Evolutionary conservation across 92 coral and sea anemone species (phyloP), one percentile per base, ranked within the genome.

Genomic region (Micromussa lordhowensis): DNA sequence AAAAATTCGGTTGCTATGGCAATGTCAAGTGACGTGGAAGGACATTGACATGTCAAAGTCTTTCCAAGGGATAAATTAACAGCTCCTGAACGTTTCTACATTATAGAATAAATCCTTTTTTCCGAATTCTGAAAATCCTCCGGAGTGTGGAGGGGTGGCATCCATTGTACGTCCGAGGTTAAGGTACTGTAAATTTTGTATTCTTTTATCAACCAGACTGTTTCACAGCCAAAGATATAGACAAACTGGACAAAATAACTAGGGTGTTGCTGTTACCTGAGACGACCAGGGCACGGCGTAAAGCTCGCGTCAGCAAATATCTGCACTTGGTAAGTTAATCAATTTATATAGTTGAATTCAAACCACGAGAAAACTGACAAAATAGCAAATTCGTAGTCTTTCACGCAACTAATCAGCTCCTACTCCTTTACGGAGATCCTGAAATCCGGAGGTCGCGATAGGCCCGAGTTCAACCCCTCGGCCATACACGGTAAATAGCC

Each of bases 281-380:
- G 24, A 48, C 19, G 34, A 83, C 49, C 70, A 31, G 78, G 31
- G 53, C 40, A 16, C 79, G 32, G 63, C 78, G 87, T 69, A 83
- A 83, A 24, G 79, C 78, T 5, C 87, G 68, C 18, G 54, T 71
- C 79, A 72, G 68, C 22, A 83, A 71, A 18, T 83, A 83, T 30
- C 66, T 53, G 69, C 8, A 22, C 36, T 83, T 79, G 87, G 87
- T 83, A 53, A 71, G 87, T 74, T 12, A 72, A 1, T 13, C 15
- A 61, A 17, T 5, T 19, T 61, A 2, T 55, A 18, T 55, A 22
- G 68, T 19, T 19, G 26, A 21, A 61, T 22, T 22, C 10, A 61
- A 61, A 44, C 8, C 8, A 11, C 51, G 51, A 44, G 51, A 44
- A 44, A 44, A 7, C 12, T 7, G 51, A 44, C 8, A 4, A 40